These are phyloP conservation scores for Abrostola tripartita DNA, from an alignment of 2,888 invertebrate species.

Conservation along the genomic window DNA sequence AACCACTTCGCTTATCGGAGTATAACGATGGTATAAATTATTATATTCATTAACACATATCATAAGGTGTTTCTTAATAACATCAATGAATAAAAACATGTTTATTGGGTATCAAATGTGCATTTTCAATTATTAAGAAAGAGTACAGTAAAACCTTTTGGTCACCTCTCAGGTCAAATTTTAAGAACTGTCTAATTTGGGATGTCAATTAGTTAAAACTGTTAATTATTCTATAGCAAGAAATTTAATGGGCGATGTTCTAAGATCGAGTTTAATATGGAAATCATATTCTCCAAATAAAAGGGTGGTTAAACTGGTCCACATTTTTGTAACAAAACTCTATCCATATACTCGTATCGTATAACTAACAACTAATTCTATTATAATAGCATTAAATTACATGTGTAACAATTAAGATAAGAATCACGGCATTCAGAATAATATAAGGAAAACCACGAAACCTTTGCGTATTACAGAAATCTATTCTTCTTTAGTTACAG, in stretches of 20 bases:
- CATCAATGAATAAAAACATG: no score
- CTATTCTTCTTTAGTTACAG: not conserved
- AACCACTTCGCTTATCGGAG: no score
- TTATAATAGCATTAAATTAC: not conserved
- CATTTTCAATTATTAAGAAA: not conserved
- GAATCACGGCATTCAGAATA: conserved; percentile 30
- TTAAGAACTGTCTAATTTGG: conserved; percentile 23
- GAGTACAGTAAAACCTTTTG: not conserved
- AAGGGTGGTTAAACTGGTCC: no score
- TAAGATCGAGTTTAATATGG: not conserved
- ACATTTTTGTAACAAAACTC: no score
- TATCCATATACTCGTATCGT: no score
- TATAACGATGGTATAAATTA: no score
- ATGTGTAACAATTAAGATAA: conserved; percentile 17
- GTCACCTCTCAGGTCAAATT: conserved; percentile 12
- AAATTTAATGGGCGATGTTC: conserved; percentile 4
- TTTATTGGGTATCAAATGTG: no score
- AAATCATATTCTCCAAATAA: no score
- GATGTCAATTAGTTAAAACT: conserved; percentile 36
- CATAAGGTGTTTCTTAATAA: no score
- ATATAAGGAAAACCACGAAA: conserved; percentile 19
- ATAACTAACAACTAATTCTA: not conserved
- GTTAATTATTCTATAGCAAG: conserved; percentile 16
- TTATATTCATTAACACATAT: no score
- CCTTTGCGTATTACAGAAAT: not conserved